A percentile compares a stretch with the other conserved stretches of the same genome.
Conservation (phyloP, 92 coral and sea anemone genomes). For the Isaurus tuberculatus region DNA sequence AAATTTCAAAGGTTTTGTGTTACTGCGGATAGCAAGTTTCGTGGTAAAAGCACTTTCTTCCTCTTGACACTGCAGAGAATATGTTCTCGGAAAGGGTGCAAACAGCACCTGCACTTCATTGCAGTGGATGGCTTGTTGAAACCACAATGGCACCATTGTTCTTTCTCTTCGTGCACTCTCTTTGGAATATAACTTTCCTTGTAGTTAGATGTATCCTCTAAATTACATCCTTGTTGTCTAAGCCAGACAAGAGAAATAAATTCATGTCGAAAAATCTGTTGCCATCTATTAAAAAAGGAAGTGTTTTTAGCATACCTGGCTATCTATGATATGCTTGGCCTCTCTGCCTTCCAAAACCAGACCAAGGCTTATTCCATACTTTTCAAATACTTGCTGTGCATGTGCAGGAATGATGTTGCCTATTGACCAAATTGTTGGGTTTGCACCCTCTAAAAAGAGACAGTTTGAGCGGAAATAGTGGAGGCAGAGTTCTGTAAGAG, state of each 20-base stretch:
- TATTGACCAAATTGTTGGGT: conserved; percentile 42
- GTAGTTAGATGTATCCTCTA: neutral
- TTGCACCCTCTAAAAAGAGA: conserved; percentile 43
- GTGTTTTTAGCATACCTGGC: conserved; percentile 56
- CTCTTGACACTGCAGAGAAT: neutral
- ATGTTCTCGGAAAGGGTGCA: neutral
- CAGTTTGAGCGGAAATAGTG: neutral
- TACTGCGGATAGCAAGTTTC: neutral
- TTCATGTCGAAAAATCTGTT: conserved; percentile 65
- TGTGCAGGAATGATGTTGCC: conserved; percentile 11
- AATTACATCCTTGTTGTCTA: neutral
- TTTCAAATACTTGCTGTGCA: conserved; percentile 25
- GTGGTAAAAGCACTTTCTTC: neutral
- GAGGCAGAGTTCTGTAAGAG: conserved; percentile 1
- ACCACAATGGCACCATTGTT: neutral
- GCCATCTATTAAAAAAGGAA: conserved; percentile 53
- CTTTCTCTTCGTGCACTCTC: neutral
- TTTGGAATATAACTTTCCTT: neutral
- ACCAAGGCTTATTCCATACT: conserved; percentile 33
- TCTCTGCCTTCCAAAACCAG: conserved; percentile 69
- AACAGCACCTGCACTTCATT: neutral
- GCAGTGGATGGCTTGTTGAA: neutral
- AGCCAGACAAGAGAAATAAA: conserved; percentile 66
- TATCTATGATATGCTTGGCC: conserved; percentile 61
- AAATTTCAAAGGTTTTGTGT: no score